Evolutionary conservation across 2,888 invertebrate genomes (phyloP), one percentile per base, ranked within the genome.

Genomic region (Nasonovia ribisnigri): DNA sequence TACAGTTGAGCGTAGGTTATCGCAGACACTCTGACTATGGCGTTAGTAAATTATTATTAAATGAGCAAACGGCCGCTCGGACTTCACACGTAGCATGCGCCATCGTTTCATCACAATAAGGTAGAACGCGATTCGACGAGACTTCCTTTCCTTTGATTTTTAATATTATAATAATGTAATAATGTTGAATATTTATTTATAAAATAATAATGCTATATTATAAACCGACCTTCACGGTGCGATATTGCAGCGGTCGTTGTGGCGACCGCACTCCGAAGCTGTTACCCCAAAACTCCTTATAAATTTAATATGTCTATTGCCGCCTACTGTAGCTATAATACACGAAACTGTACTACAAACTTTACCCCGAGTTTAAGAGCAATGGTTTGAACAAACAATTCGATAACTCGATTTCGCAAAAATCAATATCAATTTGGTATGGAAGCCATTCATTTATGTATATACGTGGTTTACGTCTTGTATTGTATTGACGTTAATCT

Each of bases 351-450:
- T 77, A 77, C 20, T 29, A 51, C 60, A 86, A 92, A 87, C 87
- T 87, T 92, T 67, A 10, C 46, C 4, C 36, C n/a, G 20, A 8
- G 29, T 29, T 88, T 88, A n/a, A 60, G 57, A 86, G 60, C 57
- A 88, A 87, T 42, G 48, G 48, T 92, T 87, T 67, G 36, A 42
- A 87, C 87, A 92, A 92, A 88, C 87, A 54, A 57, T 36, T 84
- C 13, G 77, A 84, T 92, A 84, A 88, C 84, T 92, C 26, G 54
- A 92, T 92, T 92, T 89, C 26, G 57, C 4, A 43, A 92, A 92
- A 88, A 92, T 89, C 89, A 84, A 92, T 92, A 92, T 26, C 84
- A 89, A 84, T 92, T 92, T 77, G 67, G 42, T 42, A n/a, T n/a
- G 51, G 13, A 43, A 88, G 42, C 67, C 51, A 88, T 92, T 88